These are phyloP conservation scores for Drepanosiphum platanoidis DNA, from an alignment of 2,888 invertebrate genomes.

Conservation along the genomic window DNA sequence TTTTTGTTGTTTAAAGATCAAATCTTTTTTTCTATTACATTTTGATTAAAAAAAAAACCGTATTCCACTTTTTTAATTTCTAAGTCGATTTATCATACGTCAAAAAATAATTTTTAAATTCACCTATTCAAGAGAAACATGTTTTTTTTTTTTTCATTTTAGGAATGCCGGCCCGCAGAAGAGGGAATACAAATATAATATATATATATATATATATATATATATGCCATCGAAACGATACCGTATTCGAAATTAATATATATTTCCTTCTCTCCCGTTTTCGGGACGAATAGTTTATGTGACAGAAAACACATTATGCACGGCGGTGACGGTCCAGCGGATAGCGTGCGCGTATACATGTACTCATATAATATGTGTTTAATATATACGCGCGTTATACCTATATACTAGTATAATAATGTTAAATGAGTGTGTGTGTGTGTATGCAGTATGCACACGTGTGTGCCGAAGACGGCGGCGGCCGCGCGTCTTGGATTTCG, in stretches of 20 bases:
- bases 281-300: conserved; percentile 58
- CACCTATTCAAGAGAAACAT: conserved; percentile 53
- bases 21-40: conserved; percentile 40
- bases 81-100: conserved; percentile 55
- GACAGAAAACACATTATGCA: conserved; percentile 53
- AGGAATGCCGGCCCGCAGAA: conserved; percentile 42
- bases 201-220: not conserved
- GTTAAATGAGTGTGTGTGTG: not conserved
- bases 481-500: conserved; percentile 34
- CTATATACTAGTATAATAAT: not conserved
- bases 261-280: conserved; percentile 38
- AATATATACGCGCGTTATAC: not conserved
- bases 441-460: not conserved
- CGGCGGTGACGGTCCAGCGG: conserved; percentile 12
- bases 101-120: conserved; percentile 55
- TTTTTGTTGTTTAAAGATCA: conserved; percentile 8
- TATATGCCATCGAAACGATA: conserved; percentile 34
- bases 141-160: conserved; percentile 29
- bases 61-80: conserved; percentile 49
- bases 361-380: not conserved
- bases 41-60: conserved; percentile 33
- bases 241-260: conserved; percentile 49
- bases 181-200: conserved; percentile 3
- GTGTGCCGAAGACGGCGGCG: not conserved
- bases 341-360: conserved; percentile 26